Percentiles rank a stretch among this genome's conserved stretches.
These are phyloP conservation scores for Syrista parreyssii DNA, from an alignment of 2,888 invertebrate species.

Conservation along the genomic window DNA sequence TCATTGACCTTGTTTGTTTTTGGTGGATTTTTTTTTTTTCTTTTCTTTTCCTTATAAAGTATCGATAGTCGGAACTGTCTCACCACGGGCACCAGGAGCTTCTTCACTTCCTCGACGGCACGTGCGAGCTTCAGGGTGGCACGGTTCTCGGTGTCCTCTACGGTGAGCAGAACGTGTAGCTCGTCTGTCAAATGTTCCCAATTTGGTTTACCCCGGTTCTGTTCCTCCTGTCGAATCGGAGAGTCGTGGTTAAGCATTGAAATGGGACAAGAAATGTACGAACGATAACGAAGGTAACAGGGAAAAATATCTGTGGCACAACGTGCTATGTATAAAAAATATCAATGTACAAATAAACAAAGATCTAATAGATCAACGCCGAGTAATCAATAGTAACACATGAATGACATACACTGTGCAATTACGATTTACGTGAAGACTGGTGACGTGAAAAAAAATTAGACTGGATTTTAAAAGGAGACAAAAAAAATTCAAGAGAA, in stretches of 20 bases:
- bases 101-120: constrained; percentile 98
- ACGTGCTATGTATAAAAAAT: background rate
- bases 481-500: constrained; percentile 1
- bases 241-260: background rate
- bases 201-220: constrained; percentile 99
- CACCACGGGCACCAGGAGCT: constrained; percentile 93
- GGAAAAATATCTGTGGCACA: background rate
- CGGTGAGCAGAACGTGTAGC: constrained; percentile 97
- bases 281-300: background rate
- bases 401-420: background rate
- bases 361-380: constrained; percentile 11
- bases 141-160: constrained; percentile 98
- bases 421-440: background rate
- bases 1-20: background rate
- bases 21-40: background rate
- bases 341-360: background rate
- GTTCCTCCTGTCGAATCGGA: constrained; percentile 84
- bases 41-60: background rate
- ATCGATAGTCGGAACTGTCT: constrained; percentile 59
- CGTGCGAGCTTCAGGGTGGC: constrained; percentile 94
- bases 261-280: background rate
- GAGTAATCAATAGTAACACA: background rate
- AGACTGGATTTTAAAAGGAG: background rate
- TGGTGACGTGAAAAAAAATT: background rate
- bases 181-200: constrained; percentile 99